These are phyloP conservation scores for Phocides pigmalion DNA, from an alignment of 1,140 invertebrate species.

Conservation along the genomic window DNA sequence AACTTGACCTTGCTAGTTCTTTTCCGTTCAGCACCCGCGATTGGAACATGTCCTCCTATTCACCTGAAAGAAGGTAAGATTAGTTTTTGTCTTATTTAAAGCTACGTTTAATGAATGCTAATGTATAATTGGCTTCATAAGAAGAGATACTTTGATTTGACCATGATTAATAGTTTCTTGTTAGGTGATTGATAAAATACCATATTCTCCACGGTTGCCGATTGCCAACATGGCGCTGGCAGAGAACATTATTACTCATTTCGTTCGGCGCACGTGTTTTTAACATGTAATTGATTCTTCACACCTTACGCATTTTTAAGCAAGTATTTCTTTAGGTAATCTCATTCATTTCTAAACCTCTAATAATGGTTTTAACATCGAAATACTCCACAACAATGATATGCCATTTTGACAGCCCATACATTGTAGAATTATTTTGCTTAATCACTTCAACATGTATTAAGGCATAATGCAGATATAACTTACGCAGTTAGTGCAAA, in stretches of 20 bases:
- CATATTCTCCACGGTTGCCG: slow-evolving; percentile 69
- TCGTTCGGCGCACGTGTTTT: slow-evolving; percentile 77
- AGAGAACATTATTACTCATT: slow-evolving; percentile 70
- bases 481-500: neutral
- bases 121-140: slow-evolving; percentile 30
- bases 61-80: slow-evolving; percentile 90
- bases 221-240: slow-evolving; percentile 90
- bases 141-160: slow-evolving; percentile 13
- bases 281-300: slow-evolving; percentile 8
- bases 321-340: slow-evolving; percentile 1
- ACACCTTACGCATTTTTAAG: slow-evolving; percentile 18
- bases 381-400: slow-evolving; percentile 36
- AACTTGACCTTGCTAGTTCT: slow-evolving; percentile 85
- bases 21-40: slow-evolving; percentile 88
- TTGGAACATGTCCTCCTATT: slow-evolving; percentile 91
- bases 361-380: neutral
- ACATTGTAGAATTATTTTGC: slow-evolving; percentile 52
- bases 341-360: slow-evolving; percentile 10
- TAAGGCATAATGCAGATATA: neutral
- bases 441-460: slow-evolving; percentile 40
- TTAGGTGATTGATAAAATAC: slow-evolving; percentile 38
- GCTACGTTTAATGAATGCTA: slow-evolving; percentile 43
- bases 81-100: slow-evolving; percentile 62
- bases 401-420: slow-evolving; percentile 58
- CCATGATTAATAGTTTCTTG: neutral